Conservation (phyloP, 53 echinoderm and acorn worm species). For the Arbacia lixula region DNA sequence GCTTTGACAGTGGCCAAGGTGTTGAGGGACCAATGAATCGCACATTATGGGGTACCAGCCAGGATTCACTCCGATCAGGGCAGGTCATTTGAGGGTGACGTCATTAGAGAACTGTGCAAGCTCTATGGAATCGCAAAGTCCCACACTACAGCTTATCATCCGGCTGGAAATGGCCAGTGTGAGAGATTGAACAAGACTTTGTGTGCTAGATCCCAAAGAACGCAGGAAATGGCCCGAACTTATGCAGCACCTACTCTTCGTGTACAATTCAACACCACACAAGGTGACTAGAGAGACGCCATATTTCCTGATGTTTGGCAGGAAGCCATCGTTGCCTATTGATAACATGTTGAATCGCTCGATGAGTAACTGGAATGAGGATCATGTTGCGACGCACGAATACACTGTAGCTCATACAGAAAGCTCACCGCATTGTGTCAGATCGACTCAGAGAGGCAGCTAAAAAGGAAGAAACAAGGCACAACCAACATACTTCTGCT, state of each 20-base stretch:
- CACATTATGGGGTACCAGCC: background rate
- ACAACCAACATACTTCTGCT: background rate
- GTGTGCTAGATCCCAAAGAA: background rate
- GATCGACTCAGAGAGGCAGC: no score
- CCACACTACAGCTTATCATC: conserved; percentile 20
- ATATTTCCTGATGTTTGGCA: background rate
- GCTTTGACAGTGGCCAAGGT: conserved; percentile 39
- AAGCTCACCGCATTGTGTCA: no score
- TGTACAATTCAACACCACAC: conserved; percentile 14
- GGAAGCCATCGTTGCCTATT: background rate
- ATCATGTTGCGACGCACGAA: no score
- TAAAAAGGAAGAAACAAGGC: conserved; percentile 19
- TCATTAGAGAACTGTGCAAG: background rate
- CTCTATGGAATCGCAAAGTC: conserved; percentile 13
- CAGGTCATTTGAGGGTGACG: background rate
- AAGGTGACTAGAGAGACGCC: background rate
- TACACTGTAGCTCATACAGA: no score
- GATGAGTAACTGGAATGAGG: no score
- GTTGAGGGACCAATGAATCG: background rate
- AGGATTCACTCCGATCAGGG: conserved; percentile 26
- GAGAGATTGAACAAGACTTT: background rate
- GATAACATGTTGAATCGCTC: background rate
- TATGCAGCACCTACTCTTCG: background rate
- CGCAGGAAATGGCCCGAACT: background rate
- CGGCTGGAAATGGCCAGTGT: background rate